These are phyloP conservation scores for Nesogale talazaci DNA, from an alignment of 2,113 vertebrate genomes.

Conservation along the genomic window DNA sequence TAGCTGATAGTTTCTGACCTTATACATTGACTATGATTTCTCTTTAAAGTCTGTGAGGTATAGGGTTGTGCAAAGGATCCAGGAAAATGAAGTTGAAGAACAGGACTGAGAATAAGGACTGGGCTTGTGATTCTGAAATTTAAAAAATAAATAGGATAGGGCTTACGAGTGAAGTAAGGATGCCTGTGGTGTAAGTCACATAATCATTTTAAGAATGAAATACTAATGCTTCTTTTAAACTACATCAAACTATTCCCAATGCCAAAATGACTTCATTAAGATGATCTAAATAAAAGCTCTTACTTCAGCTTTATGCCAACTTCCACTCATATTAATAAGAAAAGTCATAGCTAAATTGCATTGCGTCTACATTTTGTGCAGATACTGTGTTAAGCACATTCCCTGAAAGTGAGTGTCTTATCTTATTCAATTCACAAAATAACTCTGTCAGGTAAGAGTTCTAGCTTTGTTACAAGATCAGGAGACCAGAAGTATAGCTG, in stretches of 20 bases:
- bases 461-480: neutral
- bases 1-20: neutral
- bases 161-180: neutral
- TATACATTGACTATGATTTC: neutral
- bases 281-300: neutral
- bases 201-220: neutral
- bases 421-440: neutral
- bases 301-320: neutral
- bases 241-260: neutral
- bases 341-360: neutral
- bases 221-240: neutral
- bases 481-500: neutral
- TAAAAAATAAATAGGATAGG: neutral
- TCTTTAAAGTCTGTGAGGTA: neutral
- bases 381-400: neutral
- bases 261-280: neutral
- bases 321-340: neutral
- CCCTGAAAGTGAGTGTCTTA: neutral
- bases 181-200: neutral
- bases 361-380: neutral
- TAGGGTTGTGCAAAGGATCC: neutral
- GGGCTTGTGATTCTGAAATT: neutral
- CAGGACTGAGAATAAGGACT: too few relatives aligned
- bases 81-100: neutral
- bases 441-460: neutral